Evolutionary conservation across 1,140 invertebrate species (phyloP).

Genomic region (Delia radicum): DNA sequence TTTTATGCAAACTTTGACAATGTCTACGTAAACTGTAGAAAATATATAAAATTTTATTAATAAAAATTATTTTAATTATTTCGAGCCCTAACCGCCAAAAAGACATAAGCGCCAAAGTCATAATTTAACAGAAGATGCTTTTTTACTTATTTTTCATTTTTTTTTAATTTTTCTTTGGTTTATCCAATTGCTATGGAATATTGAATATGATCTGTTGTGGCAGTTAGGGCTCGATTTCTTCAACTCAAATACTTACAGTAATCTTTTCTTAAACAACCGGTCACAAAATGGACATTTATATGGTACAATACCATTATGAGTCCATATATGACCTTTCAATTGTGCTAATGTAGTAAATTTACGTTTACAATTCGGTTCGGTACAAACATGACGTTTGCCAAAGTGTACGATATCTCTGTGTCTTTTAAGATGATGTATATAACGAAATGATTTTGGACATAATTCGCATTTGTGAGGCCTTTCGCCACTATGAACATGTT

Average conservation of each 20-base stretch:
- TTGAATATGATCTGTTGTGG: not conserved
- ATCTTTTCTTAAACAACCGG: conserved; percentile 34
- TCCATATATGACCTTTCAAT: conserved; percentile 33
- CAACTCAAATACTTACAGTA: conserved; percentile 39
- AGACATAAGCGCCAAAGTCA: too few species aligned
- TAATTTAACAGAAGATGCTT: too few species aligned
- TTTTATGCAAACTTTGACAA: conserved; percentile 34
- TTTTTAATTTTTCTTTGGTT: too few species aligned
- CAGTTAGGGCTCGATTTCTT: too few species aligned
- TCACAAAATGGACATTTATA: conserved; percentile 42
- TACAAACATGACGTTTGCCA: conserved; percentile 31
- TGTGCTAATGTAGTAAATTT: conserved; percentile 30
- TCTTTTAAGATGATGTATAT: conserved; percentile 43
- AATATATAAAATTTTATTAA: not conserved
- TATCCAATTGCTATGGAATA: too few species aligned
- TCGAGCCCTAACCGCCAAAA: too few species aligned
- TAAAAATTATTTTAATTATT: not conserved
- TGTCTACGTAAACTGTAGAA: conserved; percentile 36
- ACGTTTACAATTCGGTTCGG: conserved; percentile 31
- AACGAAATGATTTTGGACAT: conserved; percentile 41
- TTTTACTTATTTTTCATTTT: too few species aligned
- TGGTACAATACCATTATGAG: conserved; percentile 29
- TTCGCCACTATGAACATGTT: conserved; percentile 29
- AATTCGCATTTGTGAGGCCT: conserved; percentile 32
- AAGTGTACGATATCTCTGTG: conserved; percentile 42